Evolutionary conservation across 2,888 invertebrate genomes (phyloP).

Genomic region (Blera fallax): DNA sequence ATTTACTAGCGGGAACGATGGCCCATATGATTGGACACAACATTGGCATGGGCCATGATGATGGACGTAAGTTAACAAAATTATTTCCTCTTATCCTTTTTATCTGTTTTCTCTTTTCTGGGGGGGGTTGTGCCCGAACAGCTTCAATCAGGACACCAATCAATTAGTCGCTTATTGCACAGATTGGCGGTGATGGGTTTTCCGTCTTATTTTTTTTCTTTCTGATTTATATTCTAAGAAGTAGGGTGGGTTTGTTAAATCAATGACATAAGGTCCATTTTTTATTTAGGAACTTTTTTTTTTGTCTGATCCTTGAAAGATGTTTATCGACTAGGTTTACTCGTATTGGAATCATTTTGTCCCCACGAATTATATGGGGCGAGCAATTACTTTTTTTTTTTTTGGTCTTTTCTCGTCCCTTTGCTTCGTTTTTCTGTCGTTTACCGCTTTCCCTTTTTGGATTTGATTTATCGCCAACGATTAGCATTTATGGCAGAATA

Average conservation of each 20-base stretch:
- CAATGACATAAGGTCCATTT: slow-evolving; percentile 53
- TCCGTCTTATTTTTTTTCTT: slow-evolving; percentile 9
- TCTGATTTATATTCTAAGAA: slow-evolving; percentile 52
- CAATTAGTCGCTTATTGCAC: slow-evolving; percentile 62
- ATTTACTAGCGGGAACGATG: slow-evolving; percentile 97
- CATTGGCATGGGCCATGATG: slow-evolving; percentile 98
- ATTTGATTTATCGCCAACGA: slow-evolving; percentile 66
- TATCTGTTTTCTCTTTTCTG: not conserved
- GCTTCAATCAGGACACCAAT: slow-evolving; percentile 45
- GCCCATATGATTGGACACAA: slow-evolving; percentile 99
- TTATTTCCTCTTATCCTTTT: slow-evolving; percentile 15
- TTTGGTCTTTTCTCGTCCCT: slow-evolving; percentile 7
- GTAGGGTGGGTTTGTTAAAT: slow-evolving; percentile 20
- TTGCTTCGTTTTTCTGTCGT: not conserved
- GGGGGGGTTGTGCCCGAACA: not conserved
- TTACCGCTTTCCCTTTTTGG: not conserved
- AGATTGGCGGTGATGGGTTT: slow-evolving; percentile 32
- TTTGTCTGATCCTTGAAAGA: slow-evolving; percentile 20
- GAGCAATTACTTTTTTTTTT: slow-evolving; percentile 4
- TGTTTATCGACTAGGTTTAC: slow-evolving; percentile 55
- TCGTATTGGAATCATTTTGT: slow-evolving; percentile 49
- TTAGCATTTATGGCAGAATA: slow-evolving; percentile 68
- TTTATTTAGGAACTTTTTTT: not conserved
- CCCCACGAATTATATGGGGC: slow-evolving; percentile 39
- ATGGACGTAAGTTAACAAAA: slow-evolving; percentile 86